A percentile compares a stretch with the other conserved stretches of the same genome.
Evolutionary conservation across 2,888 invertebrate genomes (phyloP).

Genomic region (Tanaodytes sp.): DNA sequence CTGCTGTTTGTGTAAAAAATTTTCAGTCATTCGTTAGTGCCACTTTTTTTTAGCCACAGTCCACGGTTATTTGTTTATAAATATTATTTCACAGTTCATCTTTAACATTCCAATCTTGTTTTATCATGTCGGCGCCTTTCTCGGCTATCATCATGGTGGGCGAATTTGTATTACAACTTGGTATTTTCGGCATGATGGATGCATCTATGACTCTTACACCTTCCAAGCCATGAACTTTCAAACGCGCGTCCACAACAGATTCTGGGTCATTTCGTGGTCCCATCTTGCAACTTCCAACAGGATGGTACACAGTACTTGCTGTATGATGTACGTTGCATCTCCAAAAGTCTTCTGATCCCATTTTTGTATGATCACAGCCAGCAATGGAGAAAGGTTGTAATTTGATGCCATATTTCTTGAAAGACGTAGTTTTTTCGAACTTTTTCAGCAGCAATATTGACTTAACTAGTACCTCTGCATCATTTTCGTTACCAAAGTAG

Average conservation of each 20-base stretch:
- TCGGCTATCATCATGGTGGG: constrained; percentile 80
- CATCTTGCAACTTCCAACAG: constrained; percentile 90
- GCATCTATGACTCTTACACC: constrained; percentile 89
- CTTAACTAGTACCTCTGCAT: constrained; percentile 68
- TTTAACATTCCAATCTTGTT: constrained; percentile 74
- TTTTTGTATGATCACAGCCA: constrained; percentile 59
- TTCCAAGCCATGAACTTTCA: constrained; percentile 84
- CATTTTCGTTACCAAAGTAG: constrained; percentile 74
- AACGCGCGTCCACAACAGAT: constrained; percentile 86
- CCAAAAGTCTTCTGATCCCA: constrained; percentile 70
- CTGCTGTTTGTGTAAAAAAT: no score
- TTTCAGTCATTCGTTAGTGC: no score
- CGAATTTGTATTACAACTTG: constrained; percentile 78
- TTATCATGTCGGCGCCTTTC: constrained; percentile 79
- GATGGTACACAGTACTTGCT: constrained; percentile 80
- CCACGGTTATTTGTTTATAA: no score
- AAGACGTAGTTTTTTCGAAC: constrained; percentile 58
- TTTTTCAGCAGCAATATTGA: constrained; percentile 62
- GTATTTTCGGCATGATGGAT: constrained; percentile 86
- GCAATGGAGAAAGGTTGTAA: constrained; percentile 59
- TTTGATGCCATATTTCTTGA: constrained; percentile 57
- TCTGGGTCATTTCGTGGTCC: constrained; percentile 83
- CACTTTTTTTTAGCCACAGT: no score
- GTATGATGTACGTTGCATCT: constrained; percentile 75
- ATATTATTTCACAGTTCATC: constrained; percentile 60